phyloP scores from a whole-genome alignment of 2,797 vertebrate genomes.

The Melanotaenia trifasciata region DNA sequence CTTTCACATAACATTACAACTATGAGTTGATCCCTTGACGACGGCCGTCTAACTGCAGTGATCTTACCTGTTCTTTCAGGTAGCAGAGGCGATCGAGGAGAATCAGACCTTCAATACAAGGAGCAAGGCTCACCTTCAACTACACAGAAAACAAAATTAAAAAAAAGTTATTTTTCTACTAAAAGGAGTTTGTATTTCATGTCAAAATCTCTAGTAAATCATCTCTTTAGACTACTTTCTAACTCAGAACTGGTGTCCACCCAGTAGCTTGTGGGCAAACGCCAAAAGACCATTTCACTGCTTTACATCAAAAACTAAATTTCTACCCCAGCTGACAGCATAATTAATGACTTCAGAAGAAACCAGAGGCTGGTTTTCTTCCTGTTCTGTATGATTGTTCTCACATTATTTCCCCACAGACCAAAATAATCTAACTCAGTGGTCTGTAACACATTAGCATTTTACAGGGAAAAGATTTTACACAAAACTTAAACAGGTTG shows the following conservation, averaged over 20 bases:
- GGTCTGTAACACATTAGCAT: constrained; percentile 30
- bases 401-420: constrained; percentile 33
- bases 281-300: constrained; percentile 45
- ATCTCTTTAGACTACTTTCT: background rate
- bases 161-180: background rate
- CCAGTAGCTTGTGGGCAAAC: constrained; percentile 30
- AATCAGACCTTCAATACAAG: constrained; percentile 94
- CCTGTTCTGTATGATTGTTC: constrained; percentile 25
- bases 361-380: constrained; percentile 42
- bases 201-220: background rate
- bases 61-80: constrained; percentile 94
- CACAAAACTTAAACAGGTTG: constrained; percentile 18
- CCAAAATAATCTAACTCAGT: constrained; percentile 46
- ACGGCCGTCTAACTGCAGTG: background rate
- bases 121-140: constrained; percentile 94
- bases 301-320: constrained; percentile 58
- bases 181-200: background rate
- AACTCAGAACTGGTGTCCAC: constrained; percentile 36
- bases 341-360: constrained; percentile 53
- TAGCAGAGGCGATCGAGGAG: constrained; percentile 96
- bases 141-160: constrained; percentile 63
- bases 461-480: constrained; percentile 39
- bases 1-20: background rate
- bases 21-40: background rate
- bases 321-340: constrained; percentile 45